Conservation (phyloP, 2,888 invertebrate genomes). For the Automeris io region DNA sequence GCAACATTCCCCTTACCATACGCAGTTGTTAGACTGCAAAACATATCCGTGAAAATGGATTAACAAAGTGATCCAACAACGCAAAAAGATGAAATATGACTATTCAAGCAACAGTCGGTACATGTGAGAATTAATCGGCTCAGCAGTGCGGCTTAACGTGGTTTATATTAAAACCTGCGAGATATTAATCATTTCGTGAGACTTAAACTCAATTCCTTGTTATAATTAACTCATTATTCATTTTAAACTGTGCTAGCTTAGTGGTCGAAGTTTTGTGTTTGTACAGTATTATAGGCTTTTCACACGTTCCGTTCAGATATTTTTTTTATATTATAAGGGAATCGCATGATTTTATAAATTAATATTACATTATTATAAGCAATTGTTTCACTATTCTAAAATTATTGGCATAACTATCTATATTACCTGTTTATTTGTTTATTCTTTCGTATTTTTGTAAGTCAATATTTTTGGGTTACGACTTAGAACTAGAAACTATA, state of each 20-base stretch:
- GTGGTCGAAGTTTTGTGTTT: no score
- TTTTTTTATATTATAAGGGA: no score
- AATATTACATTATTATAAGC: no score
- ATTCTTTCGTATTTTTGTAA: no score
- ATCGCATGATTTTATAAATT: no score
- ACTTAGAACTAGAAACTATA: no score
- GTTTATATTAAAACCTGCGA: slow-evolving; percentile 3
- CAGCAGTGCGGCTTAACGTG: background rate
- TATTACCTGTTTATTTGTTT: no score
- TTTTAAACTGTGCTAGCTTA: background rate
- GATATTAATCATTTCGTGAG: slow-evolving; percentile 7
- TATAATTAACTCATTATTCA: slow-evolving; percentile 1
- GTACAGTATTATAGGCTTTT: no score
- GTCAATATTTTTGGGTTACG: no score
- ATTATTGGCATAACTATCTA: no score
- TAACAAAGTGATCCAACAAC: background rate
- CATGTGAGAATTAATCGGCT: slow-evolving; percentile 6
- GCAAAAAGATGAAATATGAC: slow-evolving; percentile 3
- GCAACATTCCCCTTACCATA: background rate
- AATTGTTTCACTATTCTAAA: no score
- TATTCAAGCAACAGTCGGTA: background rate
- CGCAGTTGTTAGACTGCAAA: background rate
- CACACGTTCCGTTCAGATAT: no score
- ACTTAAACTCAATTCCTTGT: background rate
- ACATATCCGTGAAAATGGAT: background rate